Base-by-base conservation (phyloP, 2,113 vertebrate genomes). In the Addax nasomaculatus region DNA sequence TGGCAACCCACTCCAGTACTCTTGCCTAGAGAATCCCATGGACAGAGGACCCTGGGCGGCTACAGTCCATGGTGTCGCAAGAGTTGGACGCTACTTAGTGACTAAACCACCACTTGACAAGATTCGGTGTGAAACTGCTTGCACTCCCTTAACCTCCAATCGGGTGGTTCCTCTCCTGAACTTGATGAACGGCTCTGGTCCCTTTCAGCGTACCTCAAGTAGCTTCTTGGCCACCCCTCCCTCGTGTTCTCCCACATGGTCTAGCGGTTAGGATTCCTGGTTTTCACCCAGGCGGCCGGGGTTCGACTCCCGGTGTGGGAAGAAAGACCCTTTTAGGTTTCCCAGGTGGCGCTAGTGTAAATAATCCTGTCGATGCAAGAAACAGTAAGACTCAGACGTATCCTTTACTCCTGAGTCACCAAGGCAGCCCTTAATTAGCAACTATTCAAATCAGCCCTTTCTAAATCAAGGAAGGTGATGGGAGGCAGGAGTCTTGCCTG, bases 291-390 rank as follows among this genome's bases (percentile, higher is more conserved):
- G 70, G 70, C 3, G 70, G 70, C 70, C 70, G 23, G 39, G 70
- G 39, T 76, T 76, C 23, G 23, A 43, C 70, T 76, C 70, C 39
- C 23, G 39, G 39, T 76, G 39, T 76, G 39, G 70, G 36, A 76
- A 43, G 0, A 0, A 2, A 2, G 6, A 7, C 0, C 0, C 3
- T 76, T 76, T 43, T 76, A 3, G 6, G 23, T 2, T 43, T 43
- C 3, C 70, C 6, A 43, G 36, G 70, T 76, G 70, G 70, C 39
- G 39, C 70, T 43, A 43, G 23, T 7, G 36, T 43, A 76, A 43
- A 73, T 11, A 73, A 43, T 9, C 5, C 11, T 25, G 11, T 73
- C 21, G 39, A 39, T 6, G 21, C 5, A 39, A 73, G 0, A 73
- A 1, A 73, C 11, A 25, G 9, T 23, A 23, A 39, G 23, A 43